Evolutionary conservation across 2,113 vertebrate species (phyloP).

Genomic region (Cheilinus undulatus): DNA sequence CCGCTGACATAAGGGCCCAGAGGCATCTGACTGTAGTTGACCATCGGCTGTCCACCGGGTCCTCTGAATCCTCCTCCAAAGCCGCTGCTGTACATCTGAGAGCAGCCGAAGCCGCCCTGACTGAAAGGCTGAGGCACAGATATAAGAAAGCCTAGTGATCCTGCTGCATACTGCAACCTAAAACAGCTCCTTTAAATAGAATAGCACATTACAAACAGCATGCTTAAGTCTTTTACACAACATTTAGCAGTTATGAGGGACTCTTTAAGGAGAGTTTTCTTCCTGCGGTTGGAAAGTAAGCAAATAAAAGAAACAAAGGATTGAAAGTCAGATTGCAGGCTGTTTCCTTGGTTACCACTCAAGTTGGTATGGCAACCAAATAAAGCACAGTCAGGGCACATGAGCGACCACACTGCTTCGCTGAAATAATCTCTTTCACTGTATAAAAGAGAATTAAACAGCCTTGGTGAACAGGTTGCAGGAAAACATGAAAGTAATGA

Average conservation of each 20-base stretch:
- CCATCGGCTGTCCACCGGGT: constrained; percentile 90
- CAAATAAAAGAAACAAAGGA: not conserved
- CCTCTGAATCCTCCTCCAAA: constrained; percentile 93
- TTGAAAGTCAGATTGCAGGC: not conserved
- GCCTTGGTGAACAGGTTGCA: constrained; percentile 13
- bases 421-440: constrained; percentile 19
- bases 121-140: constrained; percentile 79
- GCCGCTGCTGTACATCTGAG: constrained; percentile 92
- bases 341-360: constrained; percentile 37
- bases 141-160: not conserved
- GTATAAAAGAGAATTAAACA: constrained; percentile 31
- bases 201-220: not conserved
- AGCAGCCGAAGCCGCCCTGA: constrained; percentile 91
- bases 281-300: not conserved
- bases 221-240: not conserved
- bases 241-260: not conserved
- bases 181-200: not conserved
- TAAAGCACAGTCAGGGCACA: constrained; percentile 18
- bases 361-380: constrained; percentile 43
- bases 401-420: not conserved
- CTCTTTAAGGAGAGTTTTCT: not conserved
- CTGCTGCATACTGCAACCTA: not conserved
- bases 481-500: constrained; percentile 28
- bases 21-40: constrained; percentile 99
- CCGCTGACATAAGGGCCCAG: constrained; percentile 96